Evolutionary conservation across 2,797 vertebrate species (phyloP).

Genomic region (Manis javanica): DNA sequence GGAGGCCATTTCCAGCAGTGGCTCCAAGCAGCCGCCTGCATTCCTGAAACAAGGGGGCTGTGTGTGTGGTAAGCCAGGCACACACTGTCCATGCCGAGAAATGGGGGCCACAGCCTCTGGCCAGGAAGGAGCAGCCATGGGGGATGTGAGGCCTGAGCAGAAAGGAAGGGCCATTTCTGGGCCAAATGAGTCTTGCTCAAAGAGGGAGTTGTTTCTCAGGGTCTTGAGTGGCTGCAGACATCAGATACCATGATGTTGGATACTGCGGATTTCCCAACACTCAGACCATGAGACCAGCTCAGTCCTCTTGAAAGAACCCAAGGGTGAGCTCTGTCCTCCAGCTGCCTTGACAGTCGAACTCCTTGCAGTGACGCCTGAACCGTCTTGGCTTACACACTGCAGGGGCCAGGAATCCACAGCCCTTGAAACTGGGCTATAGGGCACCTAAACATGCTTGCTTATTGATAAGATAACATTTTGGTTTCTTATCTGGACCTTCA

Average conservation of each 20-base stretch:
- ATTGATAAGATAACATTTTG: background rate
- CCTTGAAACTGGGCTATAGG: background rate
- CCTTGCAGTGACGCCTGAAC: background rate
- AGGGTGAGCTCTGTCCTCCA: background rate
- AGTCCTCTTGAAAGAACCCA: background rate
- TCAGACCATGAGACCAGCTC: background rate
- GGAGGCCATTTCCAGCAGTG: constrained; percentile 86
- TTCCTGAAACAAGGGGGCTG: constrained; percentile 89
- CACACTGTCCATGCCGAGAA: background rate
- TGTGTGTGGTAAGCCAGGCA: constrained; percentile 83
- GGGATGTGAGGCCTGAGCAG: background rate
- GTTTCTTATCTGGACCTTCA: background rate
- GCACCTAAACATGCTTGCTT: background rate
- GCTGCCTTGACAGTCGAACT: background rate
- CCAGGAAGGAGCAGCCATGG: constrained; percentile 41
- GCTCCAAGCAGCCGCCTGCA: constrained; percentile 84
- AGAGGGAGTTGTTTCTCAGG: background rate
- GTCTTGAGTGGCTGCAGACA: background rate
- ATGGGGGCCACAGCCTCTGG: background rate
- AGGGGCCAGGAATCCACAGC: background rate
- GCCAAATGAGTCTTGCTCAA: background rate
- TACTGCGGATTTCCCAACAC: background rate
- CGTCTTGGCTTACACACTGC: background rate
- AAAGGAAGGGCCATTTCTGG: constrained; percentile 45
- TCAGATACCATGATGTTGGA: background rate